phyloP scores from a whole-genome alignment of 1,140 invertebrate species.

The Heliothis subflexa region DNA sequence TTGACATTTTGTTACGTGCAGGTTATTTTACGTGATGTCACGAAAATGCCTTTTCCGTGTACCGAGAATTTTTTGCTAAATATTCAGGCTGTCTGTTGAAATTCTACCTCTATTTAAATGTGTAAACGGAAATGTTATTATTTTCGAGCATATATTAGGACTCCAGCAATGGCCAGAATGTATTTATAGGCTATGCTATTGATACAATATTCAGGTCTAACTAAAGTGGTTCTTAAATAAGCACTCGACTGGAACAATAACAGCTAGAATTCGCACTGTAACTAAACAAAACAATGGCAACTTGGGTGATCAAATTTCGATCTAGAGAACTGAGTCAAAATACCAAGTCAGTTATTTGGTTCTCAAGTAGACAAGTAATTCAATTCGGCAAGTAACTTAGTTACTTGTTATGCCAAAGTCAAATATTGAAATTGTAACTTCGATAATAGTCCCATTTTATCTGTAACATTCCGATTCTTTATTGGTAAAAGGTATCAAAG shows the following conservation, averaged over 20 bases:
- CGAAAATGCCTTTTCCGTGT: constrained; percentile 38
- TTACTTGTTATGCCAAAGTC: constrained; percentile 14
- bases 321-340: constrained; percentile 8
- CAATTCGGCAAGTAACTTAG: constrained; percentile 9
- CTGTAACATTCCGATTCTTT: constrained; percentile 8
- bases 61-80: background rate
- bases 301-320: constrained; percentile 10
- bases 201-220: too few species aligned
- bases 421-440: constrained; percentile 17
- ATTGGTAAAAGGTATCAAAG: constrained; percentile 28
- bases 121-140: too few species aligned
- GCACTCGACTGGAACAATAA: constrained; percentile 10
- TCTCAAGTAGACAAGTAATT: constrained; percentile 19
- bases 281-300: constrained; percentile 16
- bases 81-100: background rate
- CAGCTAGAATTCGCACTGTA: constrained; percentile 9
- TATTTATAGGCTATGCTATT: too few species aligned
- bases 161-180: too few species aligned
- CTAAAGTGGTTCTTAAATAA: background rate
- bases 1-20: constrained; percentile 55
- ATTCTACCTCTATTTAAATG: too few species aligned
- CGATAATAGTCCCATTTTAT: constrained; percentile 7
- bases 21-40: constrained; percentile 47
- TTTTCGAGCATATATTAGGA: too few species aligned
- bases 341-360: constrained; percentile 7